phyloP scores from a whole-genome alignment of 2,888 invertebrate genomes.

The Brenthis hecate region DNA sequence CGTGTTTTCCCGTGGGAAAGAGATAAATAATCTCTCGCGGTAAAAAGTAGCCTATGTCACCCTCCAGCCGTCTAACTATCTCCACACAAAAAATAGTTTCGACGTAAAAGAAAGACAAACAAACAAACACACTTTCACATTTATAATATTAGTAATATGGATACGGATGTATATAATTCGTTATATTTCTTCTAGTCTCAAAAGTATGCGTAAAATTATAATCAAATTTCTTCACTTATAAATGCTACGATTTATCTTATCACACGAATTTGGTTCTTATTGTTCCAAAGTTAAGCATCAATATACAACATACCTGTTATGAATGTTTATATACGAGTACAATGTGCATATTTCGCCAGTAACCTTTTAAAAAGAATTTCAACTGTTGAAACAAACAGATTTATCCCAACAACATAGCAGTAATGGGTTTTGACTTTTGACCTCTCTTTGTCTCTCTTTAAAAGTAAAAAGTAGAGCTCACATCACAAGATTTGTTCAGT shows the following conservation, averaged over 20 bases:
- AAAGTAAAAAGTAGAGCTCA: slow-evolving; percentile 14
- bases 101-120: too few species aligned
- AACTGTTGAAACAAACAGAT: slow-evolving; percentile 23
- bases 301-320: too few species aligned
- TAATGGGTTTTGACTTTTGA: slow-evolving; percentile 18
- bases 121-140: too few species aligned
- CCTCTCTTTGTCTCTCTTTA: slow-evolving; percentile 17
- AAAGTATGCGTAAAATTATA: background rate
- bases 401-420: slow-evolving; percentile 11
- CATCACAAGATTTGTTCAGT: slow-evolving; percentile 10
- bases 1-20: too few species aligned
- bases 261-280: background rate
- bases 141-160: too few species aligned
- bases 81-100: too few species aligned
- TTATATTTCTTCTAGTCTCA: background rate
- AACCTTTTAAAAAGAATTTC: slow-evolving; percentile 14
- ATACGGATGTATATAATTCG: too few species aligned
- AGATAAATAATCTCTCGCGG: too few species aligned
- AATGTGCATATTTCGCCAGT: background rate
- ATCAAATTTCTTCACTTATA: background rate
- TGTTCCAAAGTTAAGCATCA: background rate
- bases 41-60: too few species aligned
- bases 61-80: too few species aligned
- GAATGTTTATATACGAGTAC: too few species aligned
- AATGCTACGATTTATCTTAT: background rate